Evolutionary conservation across 2,797 vertebrate genomes (phyloP), one percentile per base, ranked within the genome.

Genomic region (Mus caroli): DNA sequence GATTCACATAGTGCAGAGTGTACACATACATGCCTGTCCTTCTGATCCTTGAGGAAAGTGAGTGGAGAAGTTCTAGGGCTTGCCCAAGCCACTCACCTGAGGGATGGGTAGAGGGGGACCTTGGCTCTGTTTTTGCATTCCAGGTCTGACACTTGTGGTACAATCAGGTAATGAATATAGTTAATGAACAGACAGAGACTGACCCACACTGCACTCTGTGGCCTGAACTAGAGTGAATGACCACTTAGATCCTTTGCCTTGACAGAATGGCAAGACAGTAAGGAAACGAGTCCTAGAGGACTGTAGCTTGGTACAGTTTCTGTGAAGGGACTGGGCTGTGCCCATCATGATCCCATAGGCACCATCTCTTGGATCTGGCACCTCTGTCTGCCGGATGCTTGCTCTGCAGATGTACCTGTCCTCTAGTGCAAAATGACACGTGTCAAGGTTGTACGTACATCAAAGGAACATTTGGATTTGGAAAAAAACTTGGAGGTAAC

Each of bases 361-460:
- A 6, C 2, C 4, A 24, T 24, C 31, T 15, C 50, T 76, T 88
- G 50, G 62, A 93, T 90, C 83, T 5, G 19, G 67, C n/a, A 78
- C 34, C 20, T 79, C 54, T 82, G 69, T 5, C 50, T 37, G n/a
- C 60, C 20, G 1, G 31, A 60, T 88, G n/a, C n/a, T 43, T 64
- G 24, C 54, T 58, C 28, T 71, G 7, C 28, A 17, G 6, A 43
- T 56, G 26, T 13, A 6, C 26, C 40, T 71, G n/a, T 43, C n/a
- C 46, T 20, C 37, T 58, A 31, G 85, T 62, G 46, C 88, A 75
- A 46, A 75, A 83, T 76, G 93, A 83, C 73, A 89, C 7, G 8
- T 10, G 40, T 90, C 80, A 88, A 89, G 64, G 94, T 86, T 93
- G 78, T 82, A 93, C 54, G 56, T 86, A 93, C 64, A 83, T 79